Base-by-base conservation (phyloP, 2,888 invertebrate genomes). In the Buathra laborator region DNA sequence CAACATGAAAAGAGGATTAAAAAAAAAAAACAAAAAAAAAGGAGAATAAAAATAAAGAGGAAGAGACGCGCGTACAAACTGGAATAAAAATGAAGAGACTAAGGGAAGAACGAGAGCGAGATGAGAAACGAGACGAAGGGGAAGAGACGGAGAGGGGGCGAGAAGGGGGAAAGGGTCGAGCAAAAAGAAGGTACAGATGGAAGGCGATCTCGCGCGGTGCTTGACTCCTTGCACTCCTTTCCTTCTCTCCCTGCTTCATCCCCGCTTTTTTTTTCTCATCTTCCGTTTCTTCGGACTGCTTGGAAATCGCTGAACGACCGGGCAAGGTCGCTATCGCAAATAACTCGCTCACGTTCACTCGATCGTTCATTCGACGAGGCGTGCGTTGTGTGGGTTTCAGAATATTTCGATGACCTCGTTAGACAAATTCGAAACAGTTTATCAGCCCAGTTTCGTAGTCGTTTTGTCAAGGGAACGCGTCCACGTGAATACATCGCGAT, bases 201-300 rank as follows among this genome's bases (percentile, higher is more conserved):
- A 76, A 53, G 68, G 67, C 77, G 81, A 81, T 86, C 76, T 77
- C 66, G 70, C 59, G 64, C 81, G 81, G 80, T 66, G 80, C 76
- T 84, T 67, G 76, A 72, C 80, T 67, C 53, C 44, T 71, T 72
- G 67, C 75, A 29, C 43, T 80, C 46, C 51, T 53, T 46, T 53
- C 44, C 24, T 9, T 3, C 43, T 12, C 62, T 56, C 19, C 66
- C 12, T 14, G 29, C 4, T 51, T 46, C n/a, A 14, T 43, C 2
- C 48, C n/a, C 48, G 5, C 32, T 37, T 16, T 67, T 53, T 12
- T 19, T 72, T 56, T 46, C 29, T 37, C 37, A 1, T 44, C 46
- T 32, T 67, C 53, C 64, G 62, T 46, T 29, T 79, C 67, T 64
- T 79, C 66, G 66, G 66, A 68, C 68, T 66, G 48, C 48, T 37